Percentiles rank a stretch among this genome's conserved stretches.
Conservation (phyloP, 2,888 invertebrate genomes). For the Lasioglossum malachurum region DNA sequence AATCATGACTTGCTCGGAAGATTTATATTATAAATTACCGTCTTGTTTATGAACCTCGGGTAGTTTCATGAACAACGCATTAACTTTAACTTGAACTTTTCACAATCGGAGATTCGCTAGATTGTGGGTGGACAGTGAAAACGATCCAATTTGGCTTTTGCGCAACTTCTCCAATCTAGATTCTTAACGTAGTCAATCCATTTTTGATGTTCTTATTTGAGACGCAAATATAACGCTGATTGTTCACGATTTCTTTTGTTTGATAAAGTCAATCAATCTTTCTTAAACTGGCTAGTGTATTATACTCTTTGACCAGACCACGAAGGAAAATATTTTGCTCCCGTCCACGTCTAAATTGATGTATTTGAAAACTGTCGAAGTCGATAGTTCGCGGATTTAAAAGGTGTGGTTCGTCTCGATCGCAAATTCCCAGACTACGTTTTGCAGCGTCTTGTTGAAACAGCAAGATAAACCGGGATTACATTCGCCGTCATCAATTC, state of each 20-base stretch:
- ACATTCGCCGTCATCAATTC: conserved; percentile 7
- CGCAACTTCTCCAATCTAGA: too few relatives aligned
- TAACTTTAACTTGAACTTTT: background rate
- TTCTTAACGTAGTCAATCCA: too few relatives aligned
- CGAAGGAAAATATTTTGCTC: background rate
- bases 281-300: background rate
- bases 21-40: background rate
- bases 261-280: background rate
- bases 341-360: background rate
- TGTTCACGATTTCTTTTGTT: background rate
- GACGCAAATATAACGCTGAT: too few relatives aligned
- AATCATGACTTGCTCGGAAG: background rate
- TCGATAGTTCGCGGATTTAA: background rate
- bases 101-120: too few relatives aligned
- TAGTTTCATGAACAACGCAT: background rate
- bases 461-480: background rate
- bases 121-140: too few relatives aligned
- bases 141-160: too few relatives aligned
- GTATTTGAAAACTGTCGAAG: background rate
- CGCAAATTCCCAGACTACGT: background rate
- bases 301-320: background rate
- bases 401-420: too few relatives aligned
- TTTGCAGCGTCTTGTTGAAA: background rate
- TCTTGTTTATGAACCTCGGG: background rate
- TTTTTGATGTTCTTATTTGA: too few relatives aligned